Percentiles rank a stretch among this genome's conserved stretches.
Conservation (phyloP, 2,888 invertebrate species). For the Epinotia ramella region DNA sequence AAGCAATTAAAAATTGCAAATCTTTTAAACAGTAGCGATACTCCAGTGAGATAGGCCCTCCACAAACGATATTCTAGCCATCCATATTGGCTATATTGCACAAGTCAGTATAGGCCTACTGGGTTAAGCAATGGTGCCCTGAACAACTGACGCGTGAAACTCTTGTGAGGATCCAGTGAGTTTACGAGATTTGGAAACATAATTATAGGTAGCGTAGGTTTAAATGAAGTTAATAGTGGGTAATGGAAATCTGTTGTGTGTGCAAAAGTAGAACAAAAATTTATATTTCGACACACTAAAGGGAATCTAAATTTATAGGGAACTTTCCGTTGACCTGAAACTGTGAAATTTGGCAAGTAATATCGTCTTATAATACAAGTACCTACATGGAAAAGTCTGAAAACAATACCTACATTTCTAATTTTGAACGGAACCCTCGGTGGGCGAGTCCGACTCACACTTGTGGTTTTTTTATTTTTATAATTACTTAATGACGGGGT, state of each 20-base stretch:
- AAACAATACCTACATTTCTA: no score
- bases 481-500: no score
- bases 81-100: conserved; percentile 26
- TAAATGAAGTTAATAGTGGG: background rate
- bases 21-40: conserved; percentile 38
- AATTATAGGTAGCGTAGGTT: conserved; percentile 19
- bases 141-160: conserved; percentile 37
- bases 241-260: background rate
- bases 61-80: conserved; percentile 29
- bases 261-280: background rate
- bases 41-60: conserved; percentile 36
- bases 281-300: no score
- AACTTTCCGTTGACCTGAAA: no score
- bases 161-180: conserved; percentile 32
- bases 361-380: no score
- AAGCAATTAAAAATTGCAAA: conserved; percentile 26
- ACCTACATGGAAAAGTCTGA: no score
- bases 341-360: no score
- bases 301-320: no score
- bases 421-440: no score
- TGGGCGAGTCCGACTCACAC: no score
- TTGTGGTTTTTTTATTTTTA: no score
- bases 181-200: conserved; percentile 25
- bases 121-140: conserved; percentile 33
- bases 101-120: conserved; percentile 33